Conservation (phyloP, 2,797 vertebrate species). For the Lateolabrax maculatus region DNA sequence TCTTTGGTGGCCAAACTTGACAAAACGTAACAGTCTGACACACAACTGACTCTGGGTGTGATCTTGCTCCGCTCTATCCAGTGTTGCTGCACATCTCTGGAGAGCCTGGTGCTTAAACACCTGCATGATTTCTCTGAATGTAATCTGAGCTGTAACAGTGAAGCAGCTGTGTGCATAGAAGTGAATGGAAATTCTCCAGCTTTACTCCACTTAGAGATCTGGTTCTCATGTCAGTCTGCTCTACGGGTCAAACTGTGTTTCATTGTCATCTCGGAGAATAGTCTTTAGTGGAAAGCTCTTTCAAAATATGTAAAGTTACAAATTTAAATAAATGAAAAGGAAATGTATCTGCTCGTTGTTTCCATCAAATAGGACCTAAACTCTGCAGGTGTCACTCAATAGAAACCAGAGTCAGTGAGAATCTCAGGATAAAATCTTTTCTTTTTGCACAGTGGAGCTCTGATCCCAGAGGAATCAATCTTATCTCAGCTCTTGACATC, state of each 20-base stretch:
- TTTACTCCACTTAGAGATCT: neutral
- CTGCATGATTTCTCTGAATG: neutral
- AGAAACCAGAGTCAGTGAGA: neutral
- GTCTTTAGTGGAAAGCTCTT: no score
- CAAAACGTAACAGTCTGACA: no score
- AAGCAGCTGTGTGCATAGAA: no score
- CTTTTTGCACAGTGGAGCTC: neutral
- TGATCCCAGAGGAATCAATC: conserved; percentile 25
- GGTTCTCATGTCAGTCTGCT: conserved; percentile 8
- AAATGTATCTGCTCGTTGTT: no score
- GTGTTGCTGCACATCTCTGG: neutral
- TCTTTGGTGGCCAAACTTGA: no score
- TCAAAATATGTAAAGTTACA: no score
- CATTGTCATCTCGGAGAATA: no score
- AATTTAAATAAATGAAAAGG: no score
- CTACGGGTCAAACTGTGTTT: neutral
- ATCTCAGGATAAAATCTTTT: neutral
- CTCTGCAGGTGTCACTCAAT: neutral
- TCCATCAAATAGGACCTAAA: no score
- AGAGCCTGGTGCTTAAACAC: conserved; percentile 3
- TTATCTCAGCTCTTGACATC: conserved; percentile 24
- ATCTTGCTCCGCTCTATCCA: neutral
- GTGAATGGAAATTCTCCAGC: neutral
- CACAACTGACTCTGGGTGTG: neutral
- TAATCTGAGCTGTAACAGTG: no score